Evolutionary conservation across 2,888 invertebrate species (phyloP).

Genomic region (Euspilapteryx auroguttella): DNA sequence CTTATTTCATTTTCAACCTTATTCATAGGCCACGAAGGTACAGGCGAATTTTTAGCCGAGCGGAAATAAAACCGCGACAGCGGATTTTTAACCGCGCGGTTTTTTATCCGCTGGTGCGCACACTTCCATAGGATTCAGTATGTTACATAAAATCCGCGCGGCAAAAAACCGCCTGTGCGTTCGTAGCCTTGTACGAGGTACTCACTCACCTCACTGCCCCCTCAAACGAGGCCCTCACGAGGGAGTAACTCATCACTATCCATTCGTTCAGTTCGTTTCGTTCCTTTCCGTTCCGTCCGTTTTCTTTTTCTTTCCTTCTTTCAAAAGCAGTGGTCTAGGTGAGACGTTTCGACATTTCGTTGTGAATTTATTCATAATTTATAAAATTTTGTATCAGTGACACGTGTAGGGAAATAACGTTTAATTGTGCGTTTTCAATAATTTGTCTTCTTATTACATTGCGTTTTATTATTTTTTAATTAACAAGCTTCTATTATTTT

Average conservation of each 20-base stretch:
- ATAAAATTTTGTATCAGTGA: slow-evolving; percentile 1
- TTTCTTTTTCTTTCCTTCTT: slow-evolving; percentile 21
- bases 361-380: slow-evolving; percentile 2
- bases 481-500: slow-evolving; percentile 9
- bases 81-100: too few species aligned
- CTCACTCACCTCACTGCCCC: too few species aligned
- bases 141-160: too few species aligned
- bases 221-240: too few species aligned
- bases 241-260: slow-evolving; percentile 3
- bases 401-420: slow-evolving; percentile 5
- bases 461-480: not conserved
- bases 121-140: too few species aligned
- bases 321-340: slow-evolving; percentile 46
- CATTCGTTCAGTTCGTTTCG: not conserved
- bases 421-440: slow-evolving; percentile 6
- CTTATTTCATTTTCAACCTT: too few species aligned
- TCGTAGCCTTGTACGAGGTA: too few species aligned
- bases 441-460: slow-evolving; percentile 12
- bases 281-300: not conserved
- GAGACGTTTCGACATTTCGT: slow-evolving; percentile 19
- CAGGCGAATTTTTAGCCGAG: too few species aligned
- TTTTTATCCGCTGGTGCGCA: too few species aligned
- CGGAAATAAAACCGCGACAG: too few species aligned
- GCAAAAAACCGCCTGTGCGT: too few species aligned
- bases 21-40: too few species aligned